phyloP scores from a whole-genome alignment of 37 sponge, comb jelly and placozoan species.

The Oscarella lobularis region DNA sequence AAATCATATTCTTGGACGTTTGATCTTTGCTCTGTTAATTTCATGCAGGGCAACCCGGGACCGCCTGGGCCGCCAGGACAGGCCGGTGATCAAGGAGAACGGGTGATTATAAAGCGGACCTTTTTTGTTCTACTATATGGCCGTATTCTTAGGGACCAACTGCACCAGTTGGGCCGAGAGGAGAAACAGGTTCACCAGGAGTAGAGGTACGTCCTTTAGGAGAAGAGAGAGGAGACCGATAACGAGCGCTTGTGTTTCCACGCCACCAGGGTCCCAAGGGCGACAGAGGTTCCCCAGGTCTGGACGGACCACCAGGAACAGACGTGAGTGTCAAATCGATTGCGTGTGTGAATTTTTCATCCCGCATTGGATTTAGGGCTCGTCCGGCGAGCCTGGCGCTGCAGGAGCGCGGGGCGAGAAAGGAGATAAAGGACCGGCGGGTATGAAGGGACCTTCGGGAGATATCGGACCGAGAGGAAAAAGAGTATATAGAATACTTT shows the following conservation, averaged over 20 bases:
- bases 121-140: background rate
- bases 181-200: background rate
- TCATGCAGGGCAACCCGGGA: background rate
- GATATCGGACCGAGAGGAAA: background rate
- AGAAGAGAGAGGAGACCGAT: too few relatives aligned
- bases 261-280: background rate
- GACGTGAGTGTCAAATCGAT: too few relatives aligned
- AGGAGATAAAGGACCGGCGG: background rate
- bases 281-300: too few relatives aligned
- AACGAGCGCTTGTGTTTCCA: too few relatives aligned
- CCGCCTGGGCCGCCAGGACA: slow-evolving; percentile 1
- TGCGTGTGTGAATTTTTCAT: too few relatives aligned
- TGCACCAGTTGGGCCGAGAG: background rate
- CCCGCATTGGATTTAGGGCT: background rate
- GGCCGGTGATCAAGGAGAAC: background rate
- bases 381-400: background rate
- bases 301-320: too few relatives aligned
- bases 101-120: background rate
- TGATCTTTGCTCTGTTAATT: background rate
- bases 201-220: too few relatives aligned
- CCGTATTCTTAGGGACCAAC: background rate
- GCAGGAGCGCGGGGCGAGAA: background rate
- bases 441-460: background rate
- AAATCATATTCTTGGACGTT: background rate
- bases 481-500: too few relatives aligned